These are phyloP conservation scores for Labeo catla DNA, from an alignment of 2,113 vertebrate species.

Conservation along the genomic window DNA sequence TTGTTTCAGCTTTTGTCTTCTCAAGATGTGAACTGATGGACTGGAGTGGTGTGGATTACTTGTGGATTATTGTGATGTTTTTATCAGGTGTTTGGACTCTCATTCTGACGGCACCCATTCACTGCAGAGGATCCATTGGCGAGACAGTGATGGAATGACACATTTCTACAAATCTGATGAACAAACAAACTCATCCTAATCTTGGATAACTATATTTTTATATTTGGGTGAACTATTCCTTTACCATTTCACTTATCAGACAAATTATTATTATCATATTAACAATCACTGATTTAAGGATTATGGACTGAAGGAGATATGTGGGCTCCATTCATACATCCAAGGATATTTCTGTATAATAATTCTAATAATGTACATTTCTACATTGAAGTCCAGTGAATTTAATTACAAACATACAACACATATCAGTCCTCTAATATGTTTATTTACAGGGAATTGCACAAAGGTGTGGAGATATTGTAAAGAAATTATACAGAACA, in stretches of 20 bases:
- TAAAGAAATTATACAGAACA: not conserved
- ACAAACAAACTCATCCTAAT: too few species aligned
- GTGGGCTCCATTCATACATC: not conserved
- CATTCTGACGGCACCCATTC: not conserved
- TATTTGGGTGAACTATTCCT: too few species aligned
- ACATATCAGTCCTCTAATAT: not conserved
- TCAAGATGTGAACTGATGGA: too few species aligned
- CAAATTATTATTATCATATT: not conserved
- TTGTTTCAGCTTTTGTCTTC: too few species aligned
- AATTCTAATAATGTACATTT: not conserved
- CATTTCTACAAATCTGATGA: too few species aligned
- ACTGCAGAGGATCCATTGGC: not conserved
- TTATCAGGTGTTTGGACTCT: too few species aligned
- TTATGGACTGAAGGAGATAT: not conserved
- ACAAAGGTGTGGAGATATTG: not conserved
- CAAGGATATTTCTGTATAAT: not conserved
- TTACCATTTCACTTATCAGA: not conserved
- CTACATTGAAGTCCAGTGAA: not conserved
- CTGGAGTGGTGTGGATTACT: too few species aligned
- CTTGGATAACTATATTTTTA: too few species aligned
- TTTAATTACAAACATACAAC: too few species aligned
- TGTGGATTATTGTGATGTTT: too few species aligned
- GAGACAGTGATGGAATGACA: not conserved
- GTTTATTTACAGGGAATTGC: not conserved
- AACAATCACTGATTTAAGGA: too few species aligned